Conservation (phyloP, 2,797 vertebrate genomes). For the Acropternis orthonyx region DNA sequence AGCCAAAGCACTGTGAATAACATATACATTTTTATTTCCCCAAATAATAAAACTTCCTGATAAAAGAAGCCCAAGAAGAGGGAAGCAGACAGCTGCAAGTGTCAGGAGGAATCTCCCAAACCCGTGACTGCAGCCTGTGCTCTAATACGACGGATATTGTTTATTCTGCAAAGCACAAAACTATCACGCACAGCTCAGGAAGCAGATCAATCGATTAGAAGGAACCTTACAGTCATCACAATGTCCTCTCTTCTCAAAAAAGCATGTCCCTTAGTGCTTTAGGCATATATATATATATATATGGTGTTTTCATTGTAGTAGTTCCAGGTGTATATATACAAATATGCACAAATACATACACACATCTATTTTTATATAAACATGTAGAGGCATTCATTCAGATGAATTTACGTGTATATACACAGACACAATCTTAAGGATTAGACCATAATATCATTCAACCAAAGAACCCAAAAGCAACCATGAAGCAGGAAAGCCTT, state of each 20-base stretch:
- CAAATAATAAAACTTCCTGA: neutral
- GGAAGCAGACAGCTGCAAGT: neutral
- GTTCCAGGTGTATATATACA: neutral
- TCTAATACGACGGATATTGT: neutral
- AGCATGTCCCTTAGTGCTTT: neutral
- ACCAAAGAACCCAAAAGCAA: neutral
- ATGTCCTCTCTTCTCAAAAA: neutral
- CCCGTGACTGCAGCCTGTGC: neutral
- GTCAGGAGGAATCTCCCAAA: neutral
- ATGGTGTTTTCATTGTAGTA: neutral
- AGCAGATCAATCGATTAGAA: neutral
- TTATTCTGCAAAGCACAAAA: neutral
- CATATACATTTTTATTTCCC: neutral
- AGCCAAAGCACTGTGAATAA: neutral
- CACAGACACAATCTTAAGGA: neutral
- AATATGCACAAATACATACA: no score
- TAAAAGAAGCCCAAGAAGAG: neutral
- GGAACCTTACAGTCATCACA: neutral
- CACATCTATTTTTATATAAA: accelerated
- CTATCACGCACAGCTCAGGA: neutral
- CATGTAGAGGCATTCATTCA: no score
- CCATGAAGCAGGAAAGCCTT: neutral
- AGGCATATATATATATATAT: neutral
- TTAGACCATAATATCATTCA: neutral
- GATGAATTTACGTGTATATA: neutral